A percentile compares a stretch with the other conserved stretches of the same genome.
Evolutionary conservation across 2,113 vertebrate genomes (phyloP).

Genomic region (Morone saxatilis): DNA sequence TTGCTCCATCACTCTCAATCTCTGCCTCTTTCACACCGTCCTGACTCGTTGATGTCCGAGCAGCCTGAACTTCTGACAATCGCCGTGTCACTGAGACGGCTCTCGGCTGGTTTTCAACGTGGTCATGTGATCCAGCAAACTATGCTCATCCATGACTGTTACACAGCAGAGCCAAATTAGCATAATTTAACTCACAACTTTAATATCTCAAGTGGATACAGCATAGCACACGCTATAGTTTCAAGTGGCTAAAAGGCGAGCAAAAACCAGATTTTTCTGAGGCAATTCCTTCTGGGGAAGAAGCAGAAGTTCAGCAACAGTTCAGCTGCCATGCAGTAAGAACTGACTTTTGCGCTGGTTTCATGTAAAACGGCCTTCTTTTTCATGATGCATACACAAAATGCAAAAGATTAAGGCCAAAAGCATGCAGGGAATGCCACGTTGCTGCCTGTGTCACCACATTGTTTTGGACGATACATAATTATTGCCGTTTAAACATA

Average conservation of each 20-base stretch:
- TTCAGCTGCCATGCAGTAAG: constrained; percentile 33
- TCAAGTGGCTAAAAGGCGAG: background rate
- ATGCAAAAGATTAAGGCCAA: constrained; percentile 21
- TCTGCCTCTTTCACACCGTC: constrained; percentile 85
- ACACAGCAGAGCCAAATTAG: background rate
- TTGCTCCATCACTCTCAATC: constrained; percentile 87
- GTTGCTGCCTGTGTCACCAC: constrained; percentile 36
- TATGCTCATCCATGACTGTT: background rate
- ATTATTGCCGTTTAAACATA: constrained; percentile 60
- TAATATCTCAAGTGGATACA: background rate
- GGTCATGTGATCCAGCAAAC: no score
- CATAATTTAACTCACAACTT: background rate
- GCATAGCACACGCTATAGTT: background rate
- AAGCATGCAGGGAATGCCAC: constrained; percentile 48
- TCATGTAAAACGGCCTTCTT: background rate
- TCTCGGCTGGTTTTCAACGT: no score
- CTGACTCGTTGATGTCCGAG: constrained; percentile 78
- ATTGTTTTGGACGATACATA: constrained; percentile 58
- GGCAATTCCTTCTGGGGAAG: constrained; percentile 37
- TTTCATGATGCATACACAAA: constrained; percentile 18
- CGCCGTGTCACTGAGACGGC: background rate
- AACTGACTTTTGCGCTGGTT: constrained; percentile 1
- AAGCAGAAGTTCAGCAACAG: constrained; percentile 48
- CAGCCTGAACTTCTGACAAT: constrained; percentile 69
- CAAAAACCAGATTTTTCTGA: background rate